These are phyloP conservation scores for Brachyptera putata DNA, from an alignment of 2,888 invertebrate species.

Conservation along the genomic window DNA sequence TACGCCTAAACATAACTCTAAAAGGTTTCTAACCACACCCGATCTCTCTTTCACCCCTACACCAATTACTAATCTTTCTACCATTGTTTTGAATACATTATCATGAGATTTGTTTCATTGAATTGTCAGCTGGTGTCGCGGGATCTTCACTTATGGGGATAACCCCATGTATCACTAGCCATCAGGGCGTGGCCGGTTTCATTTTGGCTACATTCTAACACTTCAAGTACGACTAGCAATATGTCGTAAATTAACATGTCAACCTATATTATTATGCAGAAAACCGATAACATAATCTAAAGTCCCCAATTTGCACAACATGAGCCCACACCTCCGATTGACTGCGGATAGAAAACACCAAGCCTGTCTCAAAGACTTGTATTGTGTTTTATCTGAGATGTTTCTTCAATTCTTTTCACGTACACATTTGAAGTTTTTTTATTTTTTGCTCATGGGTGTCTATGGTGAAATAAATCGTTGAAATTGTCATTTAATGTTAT, in stretches of 20 bases:
- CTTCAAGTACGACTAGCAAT: not conserved
- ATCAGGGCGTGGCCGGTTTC: slow-evolving; percentile 8
- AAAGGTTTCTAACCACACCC: slow-evolving; percentile 1
- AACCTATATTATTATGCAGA: slow-evolving; percentile 15
- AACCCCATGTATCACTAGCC: slow-evolving; percentile 13
- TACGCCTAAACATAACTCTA: too few relatives aligned
- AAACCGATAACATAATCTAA: slow-evolving; percentile 9
- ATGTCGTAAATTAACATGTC: slow-evolving; percentile 14
- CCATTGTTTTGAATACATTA: not conserved
- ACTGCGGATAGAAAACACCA: too few relatives aligned
- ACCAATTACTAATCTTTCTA: not conserved
- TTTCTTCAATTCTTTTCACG: too few relatives aligned
- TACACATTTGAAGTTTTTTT: too few relatives aligned
- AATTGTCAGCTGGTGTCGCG: slow-evolving; percentile 6
- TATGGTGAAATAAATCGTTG: too few relatives aligned
- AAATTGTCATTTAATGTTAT: too few relatives aligned
- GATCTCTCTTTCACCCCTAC: not conserved
- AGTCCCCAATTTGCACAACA: slow-evolving; percentile 19
- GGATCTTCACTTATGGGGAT: not conserved
- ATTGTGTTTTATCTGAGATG: too few relatives aligned
- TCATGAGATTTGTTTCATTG: not conserved
- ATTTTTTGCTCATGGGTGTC: too few relatives aligned
- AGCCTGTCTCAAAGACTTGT: too few relatives aligned
- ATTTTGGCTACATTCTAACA: not conserved
- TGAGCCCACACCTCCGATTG: slow-evolving; percentile 4